These are phyloP conservation scores for Temnothorax nylanderi DNA, from an alignment of 1,140 invertebrate species.

Conservation along the genomic window DNA sequence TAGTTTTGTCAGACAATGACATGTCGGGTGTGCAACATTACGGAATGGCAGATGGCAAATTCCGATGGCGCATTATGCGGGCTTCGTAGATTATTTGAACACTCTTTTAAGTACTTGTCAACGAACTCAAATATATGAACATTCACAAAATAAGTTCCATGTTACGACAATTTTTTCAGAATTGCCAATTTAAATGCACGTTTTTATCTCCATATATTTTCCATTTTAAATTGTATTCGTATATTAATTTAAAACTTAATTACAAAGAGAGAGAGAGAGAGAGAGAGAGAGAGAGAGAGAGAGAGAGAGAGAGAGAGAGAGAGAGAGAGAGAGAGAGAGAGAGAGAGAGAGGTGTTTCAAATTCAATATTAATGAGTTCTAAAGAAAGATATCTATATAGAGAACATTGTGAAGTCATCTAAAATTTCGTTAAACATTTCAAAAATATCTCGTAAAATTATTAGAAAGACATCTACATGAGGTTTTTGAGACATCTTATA, in stretches of 20 bases:
- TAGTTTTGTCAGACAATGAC: neutral
- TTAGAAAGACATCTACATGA: neutral
- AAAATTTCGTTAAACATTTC: no score
- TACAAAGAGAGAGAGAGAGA: neutral
- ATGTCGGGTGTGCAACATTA: neutral
- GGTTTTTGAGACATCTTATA: neutral
- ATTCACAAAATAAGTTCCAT: neutral
- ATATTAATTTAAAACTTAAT: slow-evolving; percentile 13
- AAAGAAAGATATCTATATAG: neutral
- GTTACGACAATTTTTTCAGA: neutral
- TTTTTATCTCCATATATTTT: neutral
- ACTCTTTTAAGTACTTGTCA: neutral
- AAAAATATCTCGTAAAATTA: neutral
- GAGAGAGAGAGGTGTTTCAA: neutral
- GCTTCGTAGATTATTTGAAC: slow-evolving; percentile 4
- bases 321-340: neutral
- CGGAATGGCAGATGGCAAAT: slow-evolving; percentile 20
- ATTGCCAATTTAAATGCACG: neutral
- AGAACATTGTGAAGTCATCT: neutral
- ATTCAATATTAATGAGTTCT: neutral
- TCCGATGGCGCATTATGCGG: slow-evolving; percentile 16
- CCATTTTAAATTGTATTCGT: neutral
- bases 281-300: neutral
- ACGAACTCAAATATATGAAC: neutral
- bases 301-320: neutral